A percentile compares a stretch with the other conserved stretches of the same genome.
Conservation (phyloP, 1,140 invertebrate species). For the Drosophila sulfurigaster region DNA sequence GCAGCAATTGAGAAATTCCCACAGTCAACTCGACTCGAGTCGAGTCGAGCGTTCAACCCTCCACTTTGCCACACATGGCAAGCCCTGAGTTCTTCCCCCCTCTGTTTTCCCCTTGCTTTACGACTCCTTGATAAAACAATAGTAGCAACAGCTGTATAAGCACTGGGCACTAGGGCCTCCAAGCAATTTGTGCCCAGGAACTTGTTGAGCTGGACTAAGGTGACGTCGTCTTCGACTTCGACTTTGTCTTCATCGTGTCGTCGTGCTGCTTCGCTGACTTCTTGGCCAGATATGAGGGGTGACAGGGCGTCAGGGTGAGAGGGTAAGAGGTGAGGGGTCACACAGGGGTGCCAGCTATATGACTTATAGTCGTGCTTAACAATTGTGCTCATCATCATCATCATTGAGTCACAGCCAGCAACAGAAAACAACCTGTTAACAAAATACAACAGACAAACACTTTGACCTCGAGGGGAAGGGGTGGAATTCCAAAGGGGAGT, state of each 20-base stretch:
- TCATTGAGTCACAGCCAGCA: slow-evolving; percentile 22
- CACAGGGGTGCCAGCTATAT: slow-evolving; percentile 36
- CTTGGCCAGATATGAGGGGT: slow-evolving; percentile 32
- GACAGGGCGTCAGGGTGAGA: slow-evolving; percentile 7
- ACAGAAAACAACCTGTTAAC: slow-evolving; percentile 64
- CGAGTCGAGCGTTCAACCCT: slow-evolving; percentile 53
- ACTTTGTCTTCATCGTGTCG: slow-evolving; percentile 2
- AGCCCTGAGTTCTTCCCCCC: not conserved
- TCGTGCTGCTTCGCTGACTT: slow-evolving; percentile 73
- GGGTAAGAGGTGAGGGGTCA: not conserved
- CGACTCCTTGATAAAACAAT: slow-evolving; percentile 33
- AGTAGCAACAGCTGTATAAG: slow-evolving; percentile 77
- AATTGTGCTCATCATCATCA: slow-evolving; percentile 59
- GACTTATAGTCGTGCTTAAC: slow-evolving; percentile 47
- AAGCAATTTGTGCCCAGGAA: slow-evolving; percentile 40
- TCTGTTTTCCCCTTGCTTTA: not conserved
- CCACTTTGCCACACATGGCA: slow-evolving; percentile 32
- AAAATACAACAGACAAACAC: not conserved
- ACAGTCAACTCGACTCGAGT: slow-evolving; percentile 54
- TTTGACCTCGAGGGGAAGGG: not conserved
- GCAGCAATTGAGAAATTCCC: slow-evolving; percentile 81
- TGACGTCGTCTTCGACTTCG: slow-evolving; percentile 15
- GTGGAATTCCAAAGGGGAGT: not conserved
- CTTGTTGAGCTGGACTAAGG: slow-evolving; percentile 72
- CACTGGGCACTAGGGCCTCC: slow-evolving; percentile 8